Evolutionary conservation across 2,888 invertebrate species (phyloP), one percentile per base, ranked within the genome.

Genomic region (Vesta saturnalis): DNA sequence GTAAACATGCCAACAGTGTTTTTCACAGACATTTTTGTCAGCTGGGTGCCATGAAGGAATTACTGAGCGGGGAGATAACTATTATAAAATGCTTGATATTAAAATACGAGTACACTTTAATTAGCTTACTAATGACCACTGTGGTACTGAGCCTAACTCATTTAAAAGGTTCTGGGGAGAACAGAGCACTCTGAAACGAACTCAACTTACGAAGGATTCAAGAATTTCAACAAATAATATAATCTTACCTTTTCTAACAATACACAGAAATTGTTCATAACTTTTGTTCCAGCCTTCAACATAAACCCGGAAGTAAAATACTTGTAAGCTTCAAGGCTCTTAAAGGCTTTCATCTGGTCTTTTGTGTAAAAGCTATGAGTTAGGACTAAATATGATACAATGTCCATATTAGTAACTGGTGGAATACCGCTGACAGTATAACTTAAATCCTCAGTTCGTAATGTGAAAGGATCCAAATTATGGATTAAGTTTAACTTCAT

Each of bases 251-350:
- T 54, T 12, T 59, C 65, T 19, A 62, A 58, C 12, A 66, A 1
- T n/a, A 69, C 64, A 43, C 8, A 23, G 30, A 59, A 62, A 55
- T 19, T 46, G 23, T 69, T 54, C 8, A 62, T 12, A 35, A 12
- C 39, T 15, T 14, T 46, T 15, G 49, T 35, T 1, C 62, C 59
- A 43, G 23, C 49, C 47, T 58, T 54, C 22, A 58, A 35, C 18
- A 69, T 61, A 59, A 69, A 67, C 30, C 65, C 69, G 35, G 63
- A 59, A 49, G 66, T 67, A 69, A 67, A 69, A 60, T 69, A 69
- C 63, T 69, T 71, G 35, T 59, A 71, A 18, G 60, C 64, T 16
- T 54, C 4, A 15, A 71, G 23, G 56, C 64, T 68, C 55, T 71
- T 71, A 47, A 61, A 64, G 8, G 66, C 69, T 30, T 70, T 64